Conservation (phyloP, 92 coral and sea anemone genomes). For the Porites cylindrica region DNA sequence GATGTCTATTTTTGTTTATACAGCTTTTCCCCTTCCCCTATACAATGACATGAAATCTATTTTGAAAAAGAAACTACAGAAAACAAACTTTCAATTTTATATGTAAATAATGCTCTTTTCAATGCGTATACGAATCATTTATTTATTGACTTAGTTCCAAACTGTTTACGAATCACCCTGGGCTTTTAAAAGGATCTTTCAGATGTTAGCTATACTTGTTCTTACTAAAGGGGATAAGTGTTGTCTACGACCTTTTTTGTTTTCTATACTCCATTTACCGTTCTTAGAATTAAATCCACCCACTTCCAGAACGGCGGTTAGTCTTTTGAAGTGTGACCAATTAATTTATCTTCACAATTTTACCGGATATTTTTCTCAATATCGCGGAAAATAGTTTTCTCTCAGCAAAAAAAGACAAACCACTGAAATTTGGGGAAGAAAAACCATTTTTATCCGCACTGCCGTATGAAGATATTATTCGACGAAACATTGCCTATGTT, state of each 20-base stretch:
- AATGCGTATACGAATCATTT: background rate
- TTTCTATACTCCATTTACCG: background rate
- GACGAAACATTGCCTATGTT: background rate
- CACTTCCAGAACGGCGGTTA: background rate
- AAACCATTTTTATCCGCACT: no score
- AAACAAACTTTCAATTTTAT: background rate
- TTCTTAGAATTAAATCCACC: slow-evolving; percentile 12
- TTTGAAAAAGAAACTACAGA: background rate
- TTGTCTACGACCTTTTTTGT: background rate
- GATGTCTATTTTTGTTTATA: no score
- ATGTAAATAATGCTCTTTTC: background rate
- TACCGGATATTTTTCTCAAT: slow-evolving; percentile 21
- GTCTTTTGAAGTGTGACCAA: slow-evolving; percentile 13
- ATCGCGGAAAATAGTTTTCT: background rate
- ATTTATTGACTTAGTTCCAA: background rate
- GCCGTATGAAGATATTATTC: background rate
- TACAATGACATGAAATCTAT: background rate
- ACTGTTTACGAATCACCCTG: background rate
- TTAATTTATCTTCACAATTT: slow-evolving; percentile 36
- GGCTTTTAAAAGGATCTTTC: background rate
- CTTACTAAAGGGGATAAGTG: background rate
- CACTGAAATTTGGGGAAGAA: background rate
- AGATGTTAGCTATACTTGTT: background rate
- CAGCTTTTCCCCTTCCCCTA: background rate
- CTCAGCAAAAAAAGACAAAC: background rate